Conservation (phyloP, 2,797 vertebrate species). For the Helicolenus hilgendorfi region DNA sequence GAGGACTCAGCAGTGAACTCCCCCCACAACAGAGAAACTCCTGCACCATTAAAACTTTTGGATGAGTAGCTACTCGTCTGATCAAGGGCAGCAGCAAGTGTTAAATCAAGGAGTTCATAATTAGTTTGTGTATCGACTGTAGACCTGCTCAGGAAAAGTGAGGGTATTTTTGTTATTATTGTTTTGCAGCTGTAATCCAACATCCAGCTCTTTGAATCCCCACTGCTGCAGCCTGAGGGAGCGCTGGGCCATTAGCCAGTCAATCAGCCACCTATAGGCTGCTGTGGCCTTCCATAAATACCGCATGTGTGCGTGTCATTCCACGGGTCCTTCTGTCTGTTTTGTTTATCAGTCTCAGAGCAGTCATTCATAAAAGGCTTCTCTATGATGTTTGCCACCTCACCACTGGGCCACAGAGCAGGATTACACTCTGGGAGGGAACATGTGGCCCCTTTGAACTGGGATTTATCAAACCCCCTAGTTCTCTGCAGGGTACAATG, state of each 20-base stretch:
- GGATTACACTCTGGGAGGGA: slow-evolving; percentile 74
- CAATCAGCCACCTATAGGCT: slow-evolving; percentile 53
- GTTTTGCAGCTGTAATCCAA: slow-evolving; percentile 9
- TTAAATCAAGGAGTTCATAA: slow-evolving; percentile 19
- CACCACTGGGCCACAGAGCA: slow-evolving; percentile 40
- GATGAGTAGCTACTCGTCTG: neutral
- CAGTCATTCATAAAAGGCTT: slow-evolving; percentile 50
- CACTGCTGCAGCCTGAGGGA: slow-evolving; percentile 21
- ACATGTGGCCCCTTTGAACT: slow-evolving; percentile 74
- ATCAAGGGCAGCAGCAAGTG: slow-evolving; percentile 6
- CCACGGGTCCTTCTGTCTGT: neutral
- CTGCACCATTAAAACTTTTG: slow-evolving; percentile 19
- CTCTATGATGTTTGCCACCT: slow-evolving; percentile 53
- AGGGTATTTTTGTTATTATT: slow-evolving; percentile 17
- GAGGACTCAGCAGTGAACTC: slow-evolving; percentile 3
- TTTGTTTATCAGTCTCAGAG: slow-evolving; percentile 23
- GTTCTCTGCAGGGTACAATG: slow-evolving; percentile 11
- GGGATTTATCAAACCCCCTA: slow-evolving; percentile 37
- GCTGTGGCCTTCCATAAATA: slow-evolving; percentile 26
- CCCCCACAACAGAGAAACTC: slow-evolving; percentile 9
- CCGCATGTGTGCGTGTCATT: slow-evolving; percentile 1
- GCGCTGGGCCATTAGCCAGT: slow-evolving; percentile 10
- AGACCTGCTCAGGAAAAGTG: neutral
- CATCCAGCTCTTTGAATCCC: slow-evolving; percentile 26
- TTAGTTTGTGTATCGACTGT: neutral